Evolutionary conservation across 2,888 invertebrate species (phyloP).

Genomic region (Volucella inanis): DNA sequence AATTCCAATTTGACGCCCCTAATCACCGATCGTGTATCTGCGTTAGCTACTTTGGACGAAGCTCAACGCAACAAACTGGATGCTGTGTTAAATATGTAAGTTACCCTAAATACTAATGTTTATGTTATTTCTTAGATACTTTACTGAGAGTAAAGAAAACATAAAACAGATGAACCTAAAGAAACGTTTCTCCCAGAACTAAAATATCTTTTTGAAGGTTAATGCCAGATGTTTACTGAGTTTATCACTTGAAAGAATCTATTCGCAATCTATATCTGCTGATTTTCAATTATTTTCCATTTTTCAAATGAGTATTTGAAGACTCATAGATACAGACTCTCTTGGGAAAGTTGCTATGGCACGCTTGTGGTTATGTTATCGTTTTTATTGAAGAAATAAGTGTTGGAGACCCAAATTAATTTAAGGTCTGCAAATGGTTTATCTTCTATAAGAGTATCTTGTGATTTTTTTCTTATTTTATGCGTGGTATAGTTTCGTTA

Average conservation of each 20-base stretch:
- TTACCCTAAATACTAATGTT: constrained; percentile 32
- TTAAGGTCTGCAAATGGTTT: background rate
- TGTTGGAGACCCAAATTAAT: background rate
- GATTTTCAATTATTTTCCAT: background rate
- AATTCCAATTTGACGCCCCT: constrained; percentile 79
- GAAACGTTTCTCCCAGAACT: too few species aligned
- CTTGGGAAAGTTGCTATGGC: background rate
- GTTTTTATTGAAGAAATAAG: background rate
- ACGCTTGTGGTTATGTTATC: background rate
- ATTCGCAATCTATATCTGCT: constrained; percentile 1
- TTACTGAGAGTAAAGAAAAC: too few species aligned
- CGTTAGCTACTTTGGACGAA: constrained; percentile 81
- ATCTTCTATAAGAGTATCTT: background rate
- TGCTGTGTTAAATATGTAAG: constrained; percentile 82
- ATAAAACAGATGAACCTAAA: too few species aligned
- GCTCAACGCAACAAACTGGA: constrained; percentile 81
- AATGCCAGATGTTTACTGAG: constrained; percentile 19
- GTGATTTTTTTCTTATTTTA: too few species aligned
- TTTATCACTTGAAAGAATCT: background rate
- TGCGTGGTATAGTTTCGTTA: too few species aligned
- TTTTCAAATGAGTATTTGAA: too few species aligned
- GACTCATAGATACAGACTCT: too few species aligned
- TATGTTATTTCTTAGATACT: background rate
- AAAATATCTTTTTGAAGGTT: constrained; percentile 23
- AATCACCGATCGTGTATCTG: constrained; percentile 81